phyloP scores from a whole-genome alignment of 1,140 invertebrate species.

The Chlorops oryzae region DNA sequence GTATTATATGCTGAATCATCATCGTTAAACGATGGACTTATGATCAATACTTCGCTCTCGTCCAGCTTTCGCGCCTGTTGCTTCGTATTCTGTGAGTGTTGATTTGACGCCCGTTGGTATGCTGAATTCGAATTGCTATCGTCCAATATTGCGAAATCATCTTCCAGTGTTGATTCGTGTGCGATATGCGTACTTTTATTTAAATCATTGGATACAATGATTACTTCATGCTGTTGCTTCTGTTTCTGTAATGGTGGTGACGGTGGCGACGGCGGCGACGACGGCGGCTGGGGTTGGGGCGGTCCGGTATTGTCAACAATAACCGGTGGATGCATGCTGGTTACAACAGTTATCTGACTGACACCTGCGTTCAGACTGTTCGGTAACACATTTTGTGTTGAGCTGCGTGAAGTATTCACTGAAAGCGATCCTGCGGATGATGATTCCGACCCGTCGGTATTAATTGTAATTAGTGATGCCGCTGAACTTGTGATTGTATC shows the following conservation, averaged over 20 bases:
- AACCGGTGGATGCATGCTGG: slow-evolving; percentile 71
- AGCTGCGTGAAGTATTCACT: slow-evolving; percentile 1
- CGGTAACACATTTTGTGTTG: slow-evolving; percentile 47
- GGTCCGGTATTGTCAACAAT: slow-evolving; percentile 53
- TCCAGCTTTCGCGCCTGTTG: slow-evolving; percentile 57
- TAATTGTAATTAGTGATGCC: slow-evolving; percentile 43
- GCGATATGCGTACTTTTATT: slow-evolving; percentile 54
- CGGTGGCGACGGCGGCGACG: slow-evolving; percentile 65
- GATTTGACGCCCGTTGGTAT: too few relatives aligned
- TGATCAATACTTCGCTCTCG: slow-evolving; percentile 73
- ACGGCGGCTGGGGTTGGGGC: slow-evolving; percentile 28
- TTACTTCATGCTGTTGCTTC: slow-evolving; percentile 42
- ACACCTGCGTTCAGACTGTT: slow-evolving; percentile 66
- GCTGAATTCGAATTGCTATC: neutral
- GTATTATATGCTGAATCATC: slow-evolving; percentile 43
- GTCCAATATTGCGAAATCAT: slow-evolving; percentile 2
- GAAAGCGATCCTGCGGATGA: slow-evolving; percentile 11
- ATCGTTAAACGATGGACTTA: slow-evolving; percentile 58
- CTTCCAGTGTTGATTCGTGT: slow-evolving; percentile 50
- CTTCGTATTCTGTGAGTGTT: slow-evolving; percentile 25
- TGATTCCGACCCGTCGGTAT: slow-evolving; percentile 35
- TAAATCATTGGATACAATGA: slow-evolving; percentile 31
- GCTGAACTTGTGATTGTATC: too few relatives aligned
- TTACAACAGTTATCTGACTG: slow-evolving; percentile 73
- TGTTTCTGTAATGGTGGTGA: slow-evolving; percentile 37